These are phyloP conservation scores for Eulemur macaco DNA, from an alignment of 2,113 vertebrate species.

Conservation along the genomic window DNA sequence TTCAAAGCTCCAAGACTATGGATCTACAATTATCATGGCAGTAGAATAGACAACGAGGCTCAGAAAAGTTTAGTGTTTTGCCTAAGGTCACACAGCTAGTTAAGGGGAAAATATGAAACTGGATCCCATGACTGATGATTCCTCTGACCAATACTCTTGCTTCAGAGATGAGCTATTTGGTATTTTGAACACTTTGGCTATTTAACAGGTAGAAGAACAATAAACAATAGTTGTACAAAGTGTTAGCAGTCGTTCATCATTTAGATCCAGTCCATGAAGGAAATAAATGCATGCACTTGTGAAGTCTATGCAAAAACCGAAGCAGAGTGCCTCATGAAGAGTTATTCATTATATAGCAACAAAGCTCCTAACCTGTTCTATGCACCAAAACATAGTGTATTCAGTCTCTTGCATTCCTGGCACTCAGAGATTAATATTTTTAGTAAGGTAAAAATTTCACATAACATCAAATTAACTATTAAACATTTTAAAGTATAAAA, in stretches of 20 bases:
- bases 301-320: neutral
- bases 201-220: slow-evolving; percentile 10
- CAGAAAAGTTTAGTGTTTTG: neutral
- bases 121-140: neutral
- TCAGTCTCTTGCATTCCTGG: slow-evolving; percentile 27
- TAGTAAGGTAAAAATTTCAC: slow-evolving; percentile 40
- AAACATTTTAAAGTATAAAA: slow-evolving; percentile 29
- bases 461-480: slow-evolving; percentile 21
- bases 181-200: neutral
- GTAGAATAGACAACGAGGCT: neutral
- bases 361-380: slow-evolving; percentile 1
- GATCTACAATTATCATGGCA: too few relatives aligned
- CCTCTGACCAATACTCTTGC: neutral
- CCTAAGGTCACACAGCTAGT: neutral
- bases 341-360: slow-evolving; percentile 52
- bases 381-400: neutral
- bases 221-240: neutral
- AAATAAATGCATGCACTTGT: slow-evolving; percentile 17
- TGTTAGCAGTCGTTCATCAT: slow-evolving; percentile 11
- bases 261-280: slow-evolving; percentile 6
- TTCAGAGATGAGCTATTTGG: neutral
- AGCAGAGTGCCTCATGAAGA: neutral
- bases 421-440: slow-evolving; percentile 43
- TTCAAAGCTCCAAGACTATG: neutral
- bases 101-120: neutral